A percentile compares a stretch with the other conserved stretches of the same genome.
These are phyloP conservation scores for Osedax fenrisi DNA, from an alignment of 2,888 invertebrate genomes.

Conservation along the genomic window DNA sequence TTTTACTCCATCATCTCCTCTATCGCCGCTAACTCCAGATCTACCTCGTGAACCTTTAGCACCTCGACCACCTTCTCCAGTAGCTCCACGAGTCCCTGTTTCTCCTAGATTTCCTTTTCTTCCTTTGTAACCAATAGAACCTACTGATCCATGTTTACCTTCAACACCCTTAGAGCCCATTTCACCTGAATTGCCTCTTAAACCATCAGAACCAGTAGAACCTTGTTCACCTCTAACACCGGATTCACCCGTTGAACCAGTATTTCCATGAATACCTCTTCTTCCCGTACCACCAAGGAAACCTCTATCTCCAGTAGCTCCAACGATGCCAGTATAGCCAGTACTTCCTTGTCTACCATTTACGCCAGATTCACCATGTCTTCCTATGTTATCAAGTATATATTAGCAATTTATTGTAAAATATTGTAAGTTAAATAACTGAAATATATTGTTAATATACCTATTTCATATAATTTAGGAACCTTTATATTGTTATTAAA, in stretches of 20 bases:
- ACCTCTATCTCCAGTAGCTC: constrained; percentile 13
- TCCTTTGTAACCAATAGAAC: constrained; percentile 28
- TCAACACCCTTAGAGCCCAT: background rate
- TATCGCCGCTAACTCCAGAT: background rate
- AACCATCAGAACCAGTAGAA: constrained; percentile 27
- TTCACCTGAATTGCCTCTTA: background rate
- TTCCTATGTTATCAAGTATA: too few species aligned
- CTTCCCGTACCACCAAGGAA: constrained; percentile 5
- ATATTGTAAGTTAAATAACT: too few species aligned
- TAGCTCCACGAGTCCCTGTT: constrained; percentile 24
- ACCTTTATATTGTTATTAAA: too few species aligned
- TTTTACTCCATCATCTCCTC: constrained; percentile 4
- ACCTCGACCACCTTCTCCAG: constrained; percentile 30
- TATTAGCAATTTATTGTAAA: too few species aligned
- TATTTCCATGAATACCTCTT: constrained; percentile 22
- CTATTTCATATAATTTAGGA: too few species aligned
- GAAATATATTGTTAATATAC: too few species aligned
- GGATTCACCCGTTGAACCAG: constrained; percentile 20
- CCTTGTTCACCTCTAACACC: constrained; percentile 29
- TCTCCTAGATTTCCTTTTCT: constrained; percentile 28
- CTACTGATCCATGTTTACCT: background rate
- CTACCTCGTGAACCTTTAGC: constrained; percentile 19
- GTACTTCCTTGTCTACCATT: constrained; percentile 24
- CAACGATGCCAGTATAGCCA: constrained; percentile 24
- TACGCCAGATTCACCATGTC: background rate